A percentile compares a stretch with the other conserved stretches of the same genome.
Evolutionary conservation across 2,888 invertebrate species (phyloP).

Genomic region (Pristionchus entomophagus): DNA sequence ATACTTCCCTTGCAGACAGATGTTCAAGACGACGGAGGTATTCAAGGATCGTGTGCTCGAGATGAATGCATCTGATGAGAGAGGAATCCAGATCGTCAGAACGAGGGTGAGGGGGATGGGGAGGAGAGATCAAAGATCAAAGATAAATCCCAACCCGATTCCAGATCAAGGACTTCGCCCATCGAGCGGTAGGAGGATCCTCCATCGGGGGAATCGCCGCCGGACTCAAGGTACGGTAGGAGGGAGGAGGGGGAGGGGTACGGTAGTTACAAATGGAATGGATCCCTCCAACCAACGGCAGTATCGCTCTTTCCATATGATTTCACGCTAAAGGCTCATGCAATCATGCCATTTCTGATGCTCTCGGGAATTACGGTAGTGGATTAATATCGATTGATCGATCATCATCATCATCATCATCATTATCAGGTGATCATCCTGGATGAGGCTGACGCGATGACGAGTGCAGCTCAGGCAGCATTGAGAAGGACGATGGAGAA

Average conservation of each 20-base stretch:
- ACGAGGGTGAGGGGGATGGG: slow-evolving; percentile 83
- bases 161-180: slow-evolving; percentile 91
- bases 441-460: slow-evolving; percentile 99
- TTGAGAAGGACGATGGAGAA: slow-evolving; percentile 97
- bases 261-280: too few relatives aligned
- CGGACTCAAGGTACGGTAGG: slow-evolving; percentile 87
- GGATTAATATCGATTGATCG: background rate
- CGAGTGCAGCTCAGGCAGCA: slow-evolving; percentile 94
- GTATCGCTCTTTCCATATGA: too few relatives aligned
- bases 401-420: too few relatives aligned
- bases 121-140: background rate
- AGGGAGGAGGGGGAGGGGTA: background rate
- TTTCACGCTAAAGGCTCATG: too few relatives aligned
- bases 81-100: slow-evolving; percentile 96
- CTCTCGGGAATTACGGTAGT: background rate
- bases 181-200: slow-evolving; percentile 83
- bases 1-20: slow-evolving; percentile 59
- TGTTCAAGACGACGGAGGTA: slow-evolving; percentile 64
- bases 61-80: slow-evolving; percentile 97
- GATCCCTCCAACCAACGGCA: too few relatives aligned
- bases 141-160: background rate
- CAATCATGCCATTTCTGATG: too few relatives aligned
- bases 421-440: slow-evolving; percentile 86
- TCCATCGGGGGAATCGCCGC: slow-evolving; percentile 61
- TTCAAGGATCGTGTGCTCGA: slow-evolving; percentile 86